phyloP scores from a whole-genome alignment of 2,888 invertebrate species.

The Allygus modestus region DNA sequence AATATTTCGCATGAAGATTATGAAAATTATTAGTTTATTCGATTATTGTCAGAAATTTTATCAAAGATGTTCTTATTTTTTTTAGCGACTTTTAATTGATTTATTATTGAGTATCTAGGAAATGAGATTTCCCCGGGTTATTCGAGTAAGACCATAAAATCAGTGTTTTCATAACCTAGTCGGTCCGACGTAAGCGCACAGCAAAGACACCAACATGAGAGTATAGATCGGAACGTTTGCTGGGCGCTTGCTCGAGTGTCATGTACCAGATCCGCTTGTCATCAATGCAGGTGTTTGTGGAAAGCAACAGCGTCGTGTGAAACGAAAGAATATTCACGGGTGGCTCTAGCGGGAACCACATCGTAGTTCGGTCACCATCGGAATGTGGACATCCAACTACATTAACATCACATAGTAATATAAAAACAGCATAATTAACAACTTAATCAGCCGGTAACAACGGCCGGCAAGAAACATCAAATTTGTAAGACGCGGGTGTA shows the following conservation, averaged over 20 bases:
- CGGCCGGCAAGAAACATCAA: constrained; percentile 42
- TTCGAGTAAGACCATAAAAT: constrained; percentile 56
- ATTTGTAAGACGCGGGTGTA: constrained; percentile 15
- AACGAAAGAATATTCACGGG: constrained; percentile 49
- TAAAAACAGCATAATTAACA: constrained; percentile 22
- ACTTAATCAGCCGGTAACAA: constrained; percentile 22
- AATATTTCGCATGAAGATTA: neutral
- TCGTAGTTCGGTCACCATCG: constrained; percentile 19
- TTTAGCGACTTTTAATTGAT: constrained; percentile 28
- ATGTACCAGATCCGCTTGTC: constrained; percentile 60
- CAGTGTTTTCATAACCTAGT: constrained; percentile 62
- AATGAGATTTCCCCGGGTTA: constrained; percentile 59
- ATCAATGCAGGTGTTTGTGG: constrained; percentile 69
- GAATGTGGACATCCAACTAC: constrained; percentile 15
- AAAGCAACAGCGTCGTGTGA: constrained; percentile 40
- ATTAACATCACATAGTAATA: constrained; percentile 40
- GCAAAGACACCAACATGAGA: constrained; percentile 29
- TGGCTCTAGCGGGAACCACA: constrained; percentile 43
- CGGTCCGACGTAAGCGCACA: constrained; percentile 57
- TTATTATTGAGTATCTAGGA: constrained; percentile 26
- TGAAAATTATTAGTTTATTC: constrained; percentile 27
- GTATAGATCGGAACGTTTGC: constrained; percentile 51
- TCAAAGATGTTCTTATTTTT: constrained; percentile 40
- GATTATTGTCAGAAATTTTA: constrained; percentile 30
- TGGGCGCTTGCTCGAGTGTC: constrained; percentile 50